Evolutionary conservation across 2,888 invertebrate species (phyloP).

Genomic region (Chymomyza procnemis): DNA sequence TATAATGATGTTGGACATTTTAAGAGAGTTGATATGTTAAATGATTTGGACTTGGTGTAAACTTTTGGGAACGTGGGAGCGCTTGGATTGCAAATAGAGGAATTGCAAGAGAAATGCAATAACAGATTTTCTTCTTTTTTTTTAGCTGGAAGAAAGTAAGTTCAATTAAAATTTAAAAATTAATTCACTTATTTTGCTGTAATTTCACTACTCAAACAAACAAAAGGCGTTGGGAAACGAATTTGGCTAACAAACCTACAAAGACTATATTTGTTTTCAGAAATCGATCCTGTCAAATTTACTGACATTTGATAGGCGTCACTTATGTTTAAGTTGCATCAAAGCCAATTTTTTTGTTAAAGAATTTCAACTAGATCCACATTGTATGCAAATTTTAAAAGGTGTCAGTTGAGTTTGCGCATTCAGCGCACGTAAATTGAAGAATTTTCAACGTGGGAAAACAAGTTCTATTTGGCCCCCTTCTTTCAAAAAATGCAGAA

Average conservation of each 20-base stretch:
- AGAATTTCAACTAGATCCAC: neutral
- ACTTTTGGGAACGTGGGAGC: slow-evolving; percentile 63
- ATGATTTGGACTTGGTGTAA: slow-evolving; percentile 31
- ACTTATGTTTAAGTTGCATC: neutral
- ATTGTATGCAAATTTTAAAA: slow-evolving; percentile 2
- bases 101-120: neutral
- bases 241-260: neutral
- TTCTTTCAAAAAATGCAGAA: slow-evolving; percentile 8
- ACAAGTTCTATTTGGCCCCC: slow-evolving; percentile 53
- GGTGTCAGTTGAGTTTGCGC: slow-evolving; percentile 65
- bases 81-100: neutral
- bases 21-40: slow-evolving; percentile 24
- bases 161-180: too few relatives aligned
- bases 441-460: slow-evolving; percentile 73
- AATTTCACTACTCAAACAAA: neutral
- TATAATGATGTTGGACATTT: slow-evolving; percentile 59
- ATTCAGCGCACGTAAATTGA: slow-evolving; percentile 69
- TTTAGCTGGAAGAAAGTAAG: neutral
- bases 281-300: too few relatives aligned
- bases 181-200: too few relatives aligned
- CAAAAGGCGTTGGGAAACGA: too few relatives aligned
- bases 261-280: neutral
- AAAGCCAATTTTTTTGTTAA: neutral
- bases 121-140: neutral
- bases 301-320: too few relatives aligned